Evolutionary conservation across 2,113 vertebrate species (phyloP).

Genomic region (Ageneiosus marmoratus): DNA sequence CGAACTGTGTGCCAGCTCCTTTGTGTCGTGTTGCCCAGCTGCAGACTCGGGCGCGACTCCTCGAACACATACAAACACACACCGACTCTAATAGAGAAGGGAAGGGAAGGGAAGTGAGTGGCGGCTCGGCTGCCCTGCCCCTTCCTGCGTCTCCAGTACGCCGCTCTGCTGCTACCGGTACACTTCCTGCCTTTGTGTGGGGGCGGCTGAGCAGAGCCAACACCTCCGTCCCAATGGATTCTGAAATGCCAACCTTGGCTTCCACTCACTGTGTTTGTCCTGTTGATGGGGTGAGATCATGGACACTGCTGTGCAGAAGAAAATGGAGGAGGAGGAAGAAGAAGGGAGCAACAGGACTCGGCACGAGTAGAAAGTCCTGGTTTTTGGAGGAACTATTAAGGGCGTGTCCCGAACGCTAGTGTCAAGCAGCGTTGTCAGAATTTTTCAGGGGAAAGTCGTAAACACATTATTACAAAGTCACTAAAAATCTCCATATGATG

Average conservation of each 20-base stretch:
- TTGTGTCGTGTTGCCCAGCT: conserved; percentile 61
- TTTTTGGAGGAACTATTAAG: not conserved
- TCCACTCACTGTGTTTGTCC: conserved; percentile 5
- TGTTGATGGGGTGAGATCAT: conserved; percentile 40
- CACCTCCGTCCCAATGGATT: conserved; percentile 54
- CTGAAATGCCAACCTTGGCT: conserved; percentile 32
- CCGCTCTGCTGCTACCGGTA: conserved; percentile 24
- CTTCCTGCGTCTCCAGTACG: conserved; percentile 68
- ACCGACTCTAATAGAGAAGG: conserved; percentile 62
- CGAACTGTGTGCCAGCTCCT: conserved; percentile 56
- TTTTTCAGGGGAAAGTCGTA: not conserved
- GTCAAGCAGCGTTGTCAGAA: not conserved
- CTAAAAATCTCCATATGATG: not conserved
- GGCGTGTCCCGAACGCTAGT: not conserved
- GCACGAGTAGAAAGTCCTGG: not conserved
- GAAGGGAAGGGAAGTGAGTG: conserved; percentile 56
- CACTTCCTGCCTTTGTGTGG: conserved; percentile 76
- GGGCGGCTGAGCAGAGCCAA: conserved; percentile 60
- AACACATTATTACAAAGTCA: not conserved
- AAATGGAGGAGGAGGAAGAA: conserved; percentile 19
- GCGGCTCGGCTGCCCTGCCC: conserved; percentile 62
- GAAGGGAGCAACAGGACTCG: not conserved
- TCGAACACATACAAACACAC: conserved; percentile 19
- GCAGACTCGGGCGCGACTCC: conserved; percentile 39
- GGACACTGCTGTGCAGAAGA: conserved; percentile 1